Base-by-base conservation (phyloP, 2,797 vertebrate species). In the Bradypodion ventrale region DNA sequence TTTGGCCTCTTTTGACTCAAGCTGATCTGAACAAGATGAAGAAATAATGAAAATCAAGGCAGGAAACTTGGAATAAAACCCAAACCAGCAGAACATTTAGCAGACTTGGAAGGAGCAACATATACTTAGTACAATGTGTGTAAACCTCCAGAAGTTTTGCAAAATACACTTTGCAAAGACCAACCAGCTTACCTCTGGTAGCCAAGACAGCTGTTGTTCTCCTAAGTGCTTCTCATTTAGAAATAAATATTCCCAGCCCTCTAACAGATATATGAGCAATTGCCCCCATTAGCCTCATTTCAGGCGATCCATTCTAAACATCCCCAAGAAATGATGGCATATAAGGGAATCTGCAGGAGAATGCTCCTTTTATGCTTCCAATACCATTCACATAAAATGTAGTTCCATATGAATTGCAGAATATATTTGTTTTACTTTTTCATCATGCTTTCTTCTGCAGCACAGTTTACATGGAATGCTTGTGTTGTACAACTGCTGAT, bases 251-350 rank as follows among this genome's bases (percentile, higher is more conserved):
- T 9, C 27, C 70, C 19, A 29, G 1, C 32, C 68, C 69, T 40
- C 25, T 40, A 23, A 62, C 19, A 52, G 78, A 87, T 86, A 78
- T 81, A 79, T 82, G 29, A 83, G 79, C 13, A 70, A 76, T 83
- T 88, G 60, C 37, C 87, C 52, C 35, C 70, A 29, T 80, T 83
- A 85, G 37, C 78, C n/a, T 78, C 73, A 68, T 78, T n/a, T 78
- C 7, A 32, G 75, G 19, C 60, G 23, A 49, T 81, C n/a, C 40
- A 42, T 84, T 79, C 85, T 78, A 19, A 59, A 75, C 56, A 78
- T 82, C 46, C 7, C 19, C 76, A 35, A 56, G 84, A 56, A 70
- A 56, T n/a, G 66, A 72, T 68, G 46, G 21, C 2, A 32, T 46
- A 60, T 32, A 49, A 59, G 5, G 42, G 19, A 9, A 46, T 56